Evolutionary conservation across 1,140 invertebrate species (phyloP).

Genomic region (Formica exsecta): DNA sequence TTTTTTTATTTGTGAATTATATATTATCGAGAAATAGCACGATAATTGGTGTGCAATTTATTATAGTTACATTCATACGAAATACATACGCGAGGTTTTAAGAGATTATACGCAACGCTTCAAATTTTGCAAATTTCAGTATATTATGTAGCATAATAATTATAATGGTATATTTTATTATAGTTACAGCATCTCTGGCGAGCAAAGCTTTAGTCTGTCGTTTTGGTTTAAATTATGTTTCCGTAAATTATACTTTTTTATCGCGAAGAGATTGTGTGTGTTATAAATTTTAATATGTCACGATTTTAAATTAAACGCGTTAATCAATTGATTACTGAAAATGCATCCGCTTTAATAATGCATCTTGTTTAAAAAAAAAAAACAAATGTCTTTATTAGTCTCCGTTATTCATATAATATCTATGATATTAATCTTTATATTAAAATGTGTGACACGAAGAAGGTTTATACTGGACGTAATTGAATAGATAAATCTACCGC

Average conservation of each 20-base stretch:
- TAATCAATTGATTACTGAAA: background rate
- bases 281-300: constrained; percentile 10
- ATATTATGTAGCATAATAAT: constrained; percentile 6
- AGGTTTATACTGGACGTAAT: background rate
- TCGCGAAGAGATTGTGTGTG: background rate
- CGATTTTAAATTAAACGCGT: background rate
- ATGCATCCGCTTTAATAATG: background rate
- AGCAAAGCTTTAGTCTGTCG: background rate
- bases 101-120: background rate
- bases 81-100: background rate
- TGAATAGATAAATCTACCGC: constrained; percentile 13
- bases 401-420: background rate
- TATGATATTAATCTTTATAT: background rate
- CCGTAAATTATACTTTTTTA: background rate
- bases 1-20: background rate
- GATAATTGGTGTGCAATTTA: background rate
- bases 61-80: background rate
- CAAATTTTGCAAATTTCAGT: background rate
- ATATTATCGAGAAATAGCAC: background rate
- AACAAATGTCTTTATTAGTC: background rate
- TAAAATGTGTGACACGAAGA: background rate
- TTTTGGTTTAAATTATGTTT: constrained; percentile 1
- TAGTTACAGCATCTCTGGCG: background rate
- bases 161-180: constrained; percentile 3
- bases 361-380: background rate